These are phyloP conservation scores for Notolabrus celidotus DNA, from an alignment of 2,797 vertebrate species.

Conservation along the genomic window DNA sequence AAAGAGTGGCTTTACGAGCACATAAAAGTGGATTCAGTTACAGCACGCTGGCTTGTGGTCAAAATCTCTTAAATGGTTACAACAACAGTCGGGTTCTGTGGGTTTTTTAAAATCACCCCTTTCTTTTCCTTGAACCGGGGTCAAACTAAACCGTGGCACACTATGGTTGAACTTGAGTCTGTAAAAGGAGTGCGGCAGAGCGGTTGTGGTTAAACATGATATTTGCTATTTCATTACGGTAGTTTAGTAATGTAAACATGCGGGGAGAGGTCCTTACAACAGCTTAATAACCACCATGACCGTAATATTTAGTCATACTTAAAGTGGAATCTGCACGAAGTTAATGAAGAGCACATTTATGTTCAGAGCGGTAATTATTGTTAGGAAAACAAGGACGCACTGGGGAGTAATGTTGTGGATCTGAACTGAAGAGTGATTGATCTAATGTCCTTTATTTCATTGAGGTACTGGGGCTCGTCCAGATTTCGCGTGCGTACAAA, in stretches of 20 bases:
- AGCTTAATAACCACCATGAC: constrained; percentile 44
- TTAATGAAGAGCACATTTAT: constrained; percentile 63
- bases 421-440: constrained; percentile 46
- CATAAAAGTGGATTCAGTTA: constrained; percentile 69
- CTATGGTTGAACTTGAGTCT: constrained; percentile 30
- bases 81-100: constrained; percentile 74
- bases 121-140: constrained; percentile 55
- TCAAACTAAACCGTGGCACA: constrained; percentile 58
- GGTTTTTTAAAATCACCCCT: constrained; percentile 50
- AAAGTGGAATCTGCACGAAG: constrained; percentile 42
- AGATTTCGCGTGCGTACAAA: constrained; percentile 33
- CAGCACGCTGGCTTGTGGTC: constrained; percentile 70
- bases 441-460: constrained; percentile 59
- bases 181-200: constrained; percentile 45
- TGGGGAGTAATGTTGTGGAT: constrained; percentile 45
- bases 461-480: constrained; percentile 49
- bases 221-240: constrained; percentile 55
- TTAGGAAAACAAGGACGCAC: constrained; percentile 29
- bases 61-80: constrained; percentile 66
- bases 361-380: constrained; percentile 53
- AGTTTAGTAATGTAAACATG: constrained; percentile 52
- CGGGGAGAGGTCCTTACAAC: constrained; percentile 28
- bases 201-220: constrained; percentile 58
- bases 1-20: constrained; percentile 70
- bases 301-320: constrained; percentile 49